Evolutionary conservation across 2,888 invertebrate genomes (phyloP), one percentile per base, ranked within the genome.

Genomic region (Pyrochroa serraticornis): DNA sequence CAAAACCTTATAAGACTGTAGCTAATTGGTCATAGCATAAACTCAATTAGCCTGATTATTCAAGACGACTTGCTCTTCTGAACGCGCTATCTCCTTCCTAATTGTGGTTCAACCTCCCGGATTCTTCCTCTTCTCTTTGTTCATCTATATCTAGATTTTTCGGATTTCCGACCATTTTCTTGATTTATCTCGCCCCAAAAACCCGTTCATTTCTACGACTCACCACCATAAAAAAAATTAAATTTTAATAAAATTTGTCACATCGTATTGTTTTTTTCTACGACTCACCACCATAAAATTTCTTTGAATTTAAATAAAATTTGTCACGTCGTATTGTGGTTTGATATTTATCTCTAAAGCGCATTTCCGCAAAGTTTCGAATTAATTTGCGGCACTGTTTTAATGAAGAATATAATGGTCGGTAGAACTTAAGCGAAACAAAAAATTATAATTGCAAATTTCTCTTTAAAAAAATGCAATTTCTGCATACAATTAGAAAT

Each of bases 11-110:
- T 62, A 70, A 71, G 70, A 69, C 64, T 71, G 66, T 64, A 68
- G 62, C 68, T 72, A 72, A 72, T 72, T 72, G 71, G 70, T 71
- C 70, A 70, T 69, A 70, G 68, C 69, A 69, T 67, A 68, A 71
- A 70, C 67, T 67, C 69, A 71, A 72, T 73, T 73, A 70, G 67
- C 53, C 60, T 68, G 71, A 72, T 73, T 73, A 71, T 65, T 61
- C 61, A 49, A 50, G 47, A 45, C 56, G 52, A 53, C 56, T 58
- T 59, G 47, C 33, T 14, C 36, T 38, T 55, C 36, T 48, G 48
- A 55, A 48, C 38, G 43, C 49, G 47, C 49, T 53, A 53, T 53
- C 46, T 54, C 22, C 42, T 8, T 54, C 37, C n/a, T 36, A 45
- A 44, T 31, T 38, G 14, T 33, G 22, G 22, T 22, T 22, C 22